Conservation (phyloP, 2,888 invertebrate species). For the Rhamnusium bicolor region DNA sequence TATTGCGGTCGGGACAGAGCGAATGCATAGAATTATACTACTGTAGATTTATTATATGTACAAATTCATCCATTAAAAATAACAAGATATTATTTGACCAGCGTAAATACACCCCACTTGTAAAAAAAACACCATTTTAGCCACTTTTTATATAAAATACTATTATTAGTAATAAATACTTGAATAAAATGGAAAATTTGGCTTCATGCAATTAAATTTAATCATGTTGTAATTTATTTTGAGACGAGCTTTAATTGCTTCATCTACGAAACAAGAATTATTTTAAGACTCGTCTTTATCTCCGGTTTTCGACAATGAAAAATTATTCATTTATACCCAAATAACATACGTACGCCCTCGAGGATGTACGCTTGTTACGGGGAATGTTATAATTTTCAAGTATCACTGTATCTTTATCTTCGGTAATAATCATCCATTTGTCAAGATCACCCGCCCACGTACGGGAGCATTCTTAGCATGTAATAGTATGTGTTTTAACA, state of each 20-base stretch:
- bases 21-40: no score
- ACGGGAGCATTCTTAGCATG: constrained; percentile 39
- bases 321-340: not conserved
- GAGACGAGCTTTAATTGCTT: not conserved
- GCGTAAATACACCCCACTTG: no score
- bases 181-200: no score
- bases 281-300: not conserved
- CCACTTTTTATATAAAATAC: no score
- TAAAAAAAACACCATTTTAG: no score
- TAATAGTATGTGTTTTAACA: constrained; percentile 5
- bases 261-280: not conserved
- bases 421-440: constrained; percentile 44
- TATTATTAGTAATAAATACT: no score
- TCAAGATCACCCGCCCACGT: constrained; percentile 41
- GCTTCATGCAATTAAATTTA: no score
- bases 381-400: constrained; percentile 43
- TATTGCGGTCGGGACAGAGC: no score
- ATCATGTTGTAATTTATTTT: no score
- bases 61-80: no score
- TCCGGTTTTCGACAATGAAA: not conserved
- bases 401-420: constrained; percentile 37
- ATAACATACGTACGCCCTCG: not conserved
- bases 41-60: no score
- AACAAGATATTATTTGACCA: no score
- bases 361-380: constrained; percentile 41